Evolutionary conservation across 2,797 vertebrate species (phyloP).

Genomic region (Oryzias sinensis): DNA sequence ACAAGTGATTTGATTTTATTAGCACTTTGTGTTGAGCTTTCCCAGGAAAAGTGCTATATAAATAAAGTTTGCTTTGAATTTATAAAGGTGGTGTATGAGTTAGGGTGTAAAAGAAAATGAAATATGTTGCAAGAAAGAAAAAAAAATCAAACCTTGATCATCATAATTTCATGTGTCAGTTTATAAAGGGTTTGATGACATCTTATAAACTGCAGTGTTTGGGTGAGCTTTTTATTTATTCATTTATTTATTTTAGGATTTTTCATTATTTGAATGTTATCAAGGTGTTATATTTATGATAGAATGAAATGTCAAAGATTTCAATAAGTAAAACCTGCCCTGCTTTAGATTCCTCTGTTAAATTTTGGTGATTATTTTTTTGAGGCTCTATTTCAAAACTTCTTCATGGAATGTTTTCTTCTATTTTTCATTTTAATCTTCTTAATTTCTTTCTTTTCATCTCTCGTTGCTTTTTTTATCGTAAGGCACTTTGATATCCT

Average conservation of each 20-base stretch:
- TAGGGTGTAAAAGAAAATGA: background rate
- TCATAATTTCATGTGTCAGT: slow-evolving; percentile 1
- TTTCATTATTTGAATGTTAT: slow-evolving; percentile 3
- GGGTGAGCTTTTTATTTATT: too few species aligned
- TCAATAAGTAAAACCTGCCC: too few species aligned
- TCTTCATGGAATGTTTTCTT: too few species aligned
- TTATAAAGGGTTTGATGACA: slow-evolving; percentile 25
- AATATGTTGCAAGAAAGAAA: background rate
- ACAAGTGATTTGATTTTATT: background rate
- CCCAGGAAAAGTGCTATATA: slow-evolving; percentile 22
- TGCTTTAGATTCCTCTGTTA: too few species aligned
- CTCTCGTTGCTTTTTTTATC: too few species aligned
- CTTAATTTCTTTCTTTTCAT: too few species aligned
- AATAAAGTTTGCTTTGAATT: background rate
- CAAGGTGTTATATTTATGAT: slow-evolving; percentile 7
- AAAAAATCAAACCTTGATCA: background rate
- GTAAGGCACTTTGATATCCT: too few species aligned
- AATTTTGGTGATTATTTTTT: too few species aligned
- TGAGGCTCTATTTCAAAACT: too few species aligned
- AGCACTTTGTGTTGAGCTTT: slow-evolving; percentile 15
- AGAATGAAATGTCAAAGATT: background rate
- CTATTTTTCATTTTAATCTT: too few species aligned
- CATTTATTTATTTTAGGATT: background rate
- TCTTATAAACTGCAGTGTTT: slow-evolving; percentile 1
- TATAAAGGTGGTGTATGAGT: background rate